Percentiles rank a stretch among this genome's conserved stretches.
These are phyloP conservation scores for Cebidichthys violaceus DNA, from an alignment of 2,113 vertebrate species.

Conservation along the genomic window DNA sequence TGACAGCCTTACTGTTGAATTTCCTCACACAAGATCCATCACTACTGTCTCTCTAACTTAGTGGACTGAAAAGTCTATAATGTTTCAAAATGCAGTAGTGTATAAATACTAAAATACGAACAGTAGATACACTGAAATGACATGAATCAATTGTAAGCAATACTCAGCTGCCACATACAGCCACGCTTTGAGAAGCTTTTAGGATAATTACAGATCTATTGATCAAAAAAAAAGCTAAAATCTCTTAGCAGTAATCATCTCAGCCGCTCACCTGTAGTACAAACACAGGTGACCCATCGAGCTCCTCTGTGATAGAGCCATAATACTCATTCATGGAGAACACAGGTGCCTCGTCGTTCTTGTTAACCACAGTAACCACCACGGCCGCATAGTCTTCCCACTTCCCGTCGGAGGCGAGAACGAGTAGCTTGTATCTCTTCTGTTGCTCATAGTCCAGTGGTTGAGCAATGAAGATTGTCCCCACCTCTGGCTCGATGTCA, in stretches of 20 bases:
- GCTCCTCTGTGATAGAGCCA: conserved; percentile 90
- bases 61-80: conserved; percentile 26
- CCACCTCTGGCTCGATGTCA: conserved; percentile 89
- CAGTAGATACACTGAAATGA: conserved; percentile 28
- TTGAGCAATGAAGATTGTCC: conserved; percentile 88
- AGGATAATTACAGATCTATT: conserved; percentile 27
- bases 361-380: conserved; percentile 88
- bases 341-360: conserved; percentile 91
- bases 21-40: conserved; percentile 30
- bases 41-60: conserved; percentile 27
- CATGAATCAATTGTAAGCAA: conserved; percentile 11
- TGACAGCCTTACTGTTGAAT: conserved; percentile 42
- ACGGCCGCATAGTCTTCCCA: conserved; percentile 90
- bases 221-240: conserved; percentile 3
- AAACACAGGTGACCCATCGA: conserved; percentile 88
- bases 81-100: not conserved
- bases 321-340: conserved; percentile 92
- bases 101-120: not conserved
- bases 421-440: conserved; percentile 87
- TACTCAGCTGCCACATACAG: not conserved
- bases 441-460: conserved; percentile 90
- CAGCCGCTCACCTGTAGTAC: conserved; percentile 86
- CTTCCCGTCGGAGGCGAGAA: conserved; percentile 91
- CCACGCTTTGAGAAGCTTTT: not conserved
- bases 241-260: not conserved